Base-by-base conservation (phyloP, 2,888 invertebrate genomes). In the Cremastinae sp. region DNA sequence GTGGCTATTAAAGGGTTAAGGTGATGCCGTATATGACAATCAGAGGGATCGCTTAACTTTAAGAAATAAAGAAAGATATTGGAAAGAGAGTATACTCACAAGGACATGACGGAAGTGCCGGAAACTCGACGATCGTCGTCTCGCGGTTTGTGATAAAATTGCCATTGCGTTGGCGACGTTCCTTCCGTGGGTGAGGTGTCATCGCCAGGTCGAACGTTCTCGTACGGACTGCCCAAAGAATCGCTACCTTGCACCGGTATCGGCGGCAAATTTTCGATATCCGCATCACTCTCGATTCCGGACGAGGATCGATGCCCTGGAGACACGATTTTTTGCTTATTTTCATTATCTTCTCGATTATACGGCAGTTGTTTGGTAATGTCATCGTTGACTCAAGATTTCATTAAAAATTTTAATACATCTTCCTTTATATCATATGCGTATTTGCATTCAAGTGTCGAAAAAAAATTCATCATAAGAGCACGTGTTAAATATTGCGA, bases 261-360 rank as follows among this genome's bases (percentile, higher is more conserved):
- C 2, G 94, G 93, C n/a, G 95, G 94, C 78, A 94, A 90, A 58
- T 92, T 91, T 81, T 92, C 90, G 69, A 93, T 93, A 74, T 93
- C 93, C 1, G 87, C 87, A 77, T 93, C 93, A 78, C 92, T 93
- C 81, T 93, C 93, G 80, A 87, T 80, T 34, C 88, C 89, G 16
- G 87, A 87, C 56, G 89, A 86, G 65, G 89, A 88, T 79, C 89
- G 87, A 77, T 90, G 89, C 83, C 90, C 90, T 90, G 71, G 3
- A 54, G 70, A 2, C 2, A 28, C 28, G 5, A 28, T 28, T 28
- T 28, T 41, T 61, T 56, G 56, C 61, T 53, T 62, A 68, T 54
- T 73, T 7, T 43, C 7, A 10, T 16, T 38, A n/a, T n/a, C n/a
- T n/a, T n/a, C n/a, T n/a, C n/a, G n/a, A n/a, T n/a, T n/a, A n/a